Base-by-base conservation (phyloP, 2,113 vertebrate genomes). In the Rhineura floridana region DNA sequence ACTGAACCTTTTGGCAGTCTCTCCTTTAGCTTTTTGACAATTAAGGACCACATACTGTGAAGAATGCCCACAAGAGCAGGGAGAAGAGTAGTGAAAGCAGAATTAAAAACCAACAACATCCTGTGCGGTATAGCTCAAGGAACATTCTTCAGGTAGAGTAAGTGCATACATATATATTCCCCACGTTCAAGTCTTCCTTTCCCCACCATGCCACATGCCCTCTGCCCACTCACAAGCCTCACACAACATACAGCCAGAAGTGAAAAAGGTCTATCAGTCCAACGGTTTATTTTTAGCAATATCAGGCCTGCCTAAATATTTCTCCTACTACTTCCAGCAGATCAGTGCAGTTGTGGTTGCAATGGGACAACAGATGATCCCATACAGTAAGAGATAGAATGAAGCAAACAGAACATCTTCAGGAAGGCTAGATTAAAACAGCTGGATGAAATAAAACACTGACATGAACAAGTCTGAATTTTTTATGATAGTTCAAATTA, bases 391-490 rank as follows among this genome's bases (percentile, higher is more conserved):
- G 89, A 0, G 52, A 87, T 72, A 87, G 77, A 92, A 88, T 76
- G 81, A 87, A 19, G 84, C 91, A 91, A 86, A 91, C 90, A 82
- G 39, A 86, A 50, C 89, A 85, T 81, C 69, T 92, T 81, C 91
- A 92, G 89, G 83, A 93, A 90, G 91, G 91, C 33, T 3, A 0
- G 50, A 91, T 90, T 90, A 93, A 94, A 89, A 83, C 19, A 91
- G 77, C 76, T 0, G 0, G 85, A 93, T 65, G 88, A 91, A 94
- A 93, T 92, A 83, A 91, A 94, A 90, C 83, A 12, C 23, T 0
- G 0, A 52, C 63, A 44, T 87, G 82, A 48, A 8, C 88, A 91
- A 30, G 0, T 46, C 83, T 83, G 90, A 91, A 89, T 83, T 2
- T n/a, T 19, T 91, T 91, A 93, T 90, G 86, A 80, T 48, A 86